Base-by-base conservation (phyloP, 1,140 invertebrate genomes). In the Tetraneura akinire region DNA sequence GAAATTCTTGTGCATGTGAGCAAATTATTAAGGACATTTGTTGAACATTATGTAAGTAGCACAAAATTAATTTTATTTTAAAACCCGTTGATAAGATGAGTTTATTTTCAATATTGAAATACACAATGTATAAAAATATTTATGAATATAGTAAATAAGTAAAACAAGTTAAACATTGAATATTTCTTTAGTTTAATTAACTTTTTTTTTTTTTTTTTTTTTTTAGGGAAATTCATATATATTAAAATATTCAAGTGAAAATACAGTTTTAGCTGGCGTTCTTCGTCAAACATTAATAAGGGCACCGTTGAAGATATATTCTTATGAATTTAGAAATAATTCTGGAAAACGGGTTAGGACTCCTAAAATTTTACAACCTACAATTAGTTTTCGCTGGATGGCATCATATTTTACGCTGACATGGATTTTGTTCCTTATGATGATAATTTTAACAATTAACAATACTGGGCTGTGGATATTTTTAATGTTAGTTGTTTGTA, bases 351-450 rank as follows among this genome's bases (percentile, higher is more conserved):
- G 37, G 1, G 37, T 78, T 2, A 78, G 74, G 29, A 78, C 55
- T 2, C 74, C 74, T 8, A 78, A 62, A 29, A 45, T 60, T 47
- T 3, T 62, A 29, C 55, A 55, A 45, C 74, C 74, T 0, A 78
- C 55, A 11, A 29, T 78, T 0, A 78, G 74, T 45, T 78, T 78
- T 47, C 29, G 74, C 0, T 60, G 51, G 55, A 60, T 78, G 1
- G 74, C 74, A 18, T 78, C 74, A 13, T 78, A 78, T 37, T 78
- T 47, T 26, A 78, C 1, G 1, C 1, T 78, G 3, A 26, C 3
- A 45, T 78, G 74, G 74, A 57, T 78, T 23, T 42, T 78, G 11
- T 62, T 78, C 47, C n/a, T 78, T 8, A 45, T 78, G 23, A 62
- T 3, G 62, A 62, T 78, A n/a, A 26, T 47, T 47, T 11, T 26